These are phyloP conservation scores for Oncopeltus fasciatus DNA, from an alignment of 1,140 invertebrate species.

Conservation along the genomic window DNA sequence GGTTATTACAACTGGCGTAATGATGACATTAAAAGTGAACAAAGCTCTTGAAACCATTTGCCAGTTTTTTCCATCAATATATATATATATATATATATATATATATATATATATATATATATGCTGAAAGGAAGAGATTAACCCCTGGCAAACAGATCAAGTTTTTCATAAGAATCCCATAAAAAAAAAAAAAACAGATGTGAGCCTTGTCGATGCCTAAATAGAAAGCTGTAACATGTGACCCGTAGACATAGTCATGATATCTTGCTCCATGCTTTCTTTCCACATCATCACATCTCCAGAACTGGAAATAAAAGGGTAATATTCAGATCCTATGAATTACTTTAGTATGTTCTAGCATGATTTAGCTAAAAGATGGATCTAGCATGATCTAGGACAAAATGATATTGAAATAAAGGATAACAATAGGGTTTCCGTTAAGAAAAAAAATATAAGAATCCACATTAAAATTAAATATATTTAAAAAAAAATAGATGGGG, in stretches of 20 bases:
- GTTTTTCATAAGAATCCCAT: no score
- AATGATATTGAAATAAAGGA: not conserved
- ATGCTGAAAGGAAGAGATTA: not conserved
- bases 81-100: not conserved
- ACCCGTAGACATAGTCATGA: constrained; percentile 31
- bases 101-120: not conserved
- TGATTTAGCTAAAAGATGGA: not conserved
- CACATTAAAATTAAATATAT: no score
- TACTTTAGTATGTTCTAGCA: not conserved
- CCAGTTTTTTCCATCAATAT: not conserved
- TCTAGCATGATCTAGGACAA: not conserved
- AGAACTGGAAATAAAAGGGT: constrained; percentile 25
- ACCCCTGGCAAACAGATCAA: not conserved
- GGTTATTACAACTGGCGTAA: no score
- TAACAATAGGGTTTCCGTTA: no score
- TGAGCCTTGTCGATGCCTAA: no score
- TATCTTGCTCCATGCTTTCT: constrained; percentile 16
- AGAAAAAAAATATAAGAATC: no score
- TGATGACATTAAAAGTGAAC: not conserved
- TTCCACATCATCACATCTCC: constrained; percentile 30
- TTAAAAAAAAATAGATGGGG: no score
- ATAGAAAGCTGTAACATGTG: constrained; percentile 27
- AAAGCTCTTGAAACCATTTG: not conserved
- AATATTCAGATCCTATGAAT: not conserved
- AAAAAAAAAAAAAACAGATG: not conserved